These are phyloP conservation scores for Pagrus major DNA, from an alignment of 2,113 vertebrate genomes.

Conservation along the genomic window DNA sequence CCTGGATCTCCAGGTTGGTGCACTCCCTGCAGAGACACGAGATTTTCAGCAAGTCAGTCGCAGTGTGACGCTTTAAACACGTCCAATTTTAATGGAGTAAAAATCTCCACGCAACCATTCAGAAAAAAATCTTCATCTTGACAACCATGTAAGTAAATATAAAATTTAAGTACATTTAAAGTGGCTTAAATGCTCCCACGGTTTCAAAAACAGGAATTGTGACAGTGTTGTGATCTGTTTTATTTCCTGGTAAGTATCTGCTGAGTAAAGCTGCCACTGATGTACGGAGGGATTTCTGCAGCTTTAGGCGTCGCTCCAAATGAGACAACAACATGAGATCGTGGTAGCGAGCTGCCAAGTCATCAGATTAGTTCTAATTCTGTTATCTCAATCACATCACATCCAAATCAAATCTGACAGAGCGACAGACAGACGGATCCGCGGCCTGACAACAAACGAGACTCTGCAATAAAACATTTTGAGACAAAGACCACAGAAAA, in stretches of 20 bases:
- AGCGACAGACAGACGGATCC: neutral
- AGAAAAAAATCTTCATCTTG: neutral
- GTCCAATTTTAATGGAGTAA: too few relatives aligned
- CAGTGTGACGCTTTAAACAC: neutral
- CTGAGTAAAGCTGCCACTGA: neutral
- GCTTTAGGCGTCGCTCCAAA: neutral
- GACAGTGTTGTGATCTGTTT: neutral
- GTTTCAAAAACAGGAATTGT: neutral
- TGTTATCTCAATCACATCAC: constrained; percentile 2
- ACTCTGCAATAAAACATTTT: neutral
- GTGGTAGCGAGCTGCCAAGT: neutral
- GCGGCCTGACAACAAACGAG: neutral
- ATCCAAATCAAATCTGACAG: neutral
- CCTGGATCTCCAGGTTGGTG: constrained; percentile 99
- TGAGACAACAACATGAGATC: neutral
- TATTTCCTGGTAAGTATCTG: neutral
- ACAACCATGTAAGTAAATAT: too few relatives aligned
- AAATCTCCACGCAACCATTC: neutral
- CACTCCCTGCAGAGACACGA: constrained; percentile 87
- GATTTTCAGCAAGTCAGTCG: neutral
- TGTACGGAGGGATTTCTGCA: neutral
- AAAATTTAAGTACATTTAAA: too few relatives aligned
- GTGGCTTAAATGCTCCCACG: neutral
- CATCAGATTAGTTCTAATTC: constrained; percentile 9
- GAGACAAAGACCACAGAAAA: neutral